Evolutionary conservation across 2,888 invertebrate species (phyloP).

Genomic region (Pyralis farinalis): DNA sequence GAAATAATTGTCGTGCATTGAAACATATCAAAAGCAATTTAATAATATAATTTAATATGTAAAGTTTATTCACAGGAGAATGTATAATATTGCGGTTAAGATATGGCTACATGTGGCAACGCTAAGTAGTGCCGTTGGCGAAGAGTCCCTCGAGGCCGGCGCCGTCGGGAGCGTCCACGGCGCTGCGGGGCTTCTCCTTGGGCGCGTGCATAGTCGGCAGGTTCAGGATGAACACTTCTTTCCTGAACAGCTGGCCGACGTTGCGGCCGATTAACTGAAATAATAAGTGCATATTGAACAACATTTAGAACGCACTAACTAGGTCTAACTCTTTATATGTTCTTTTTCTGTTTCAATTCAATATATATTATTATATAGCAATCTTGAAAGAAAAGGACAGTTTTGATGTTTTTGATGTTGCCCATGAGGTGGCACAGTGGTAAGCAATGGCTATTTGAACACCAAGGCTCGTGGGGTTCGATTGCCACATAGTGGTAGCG

Average conservation of each 20-base stretch:
- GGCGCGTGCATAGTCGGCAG: slow-evolving; percentile 84
- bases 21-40: slow-evolving; percentile 14
- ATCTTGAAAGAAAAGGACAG: no score
- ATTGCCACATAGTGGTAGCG: no score
- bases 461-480: no score
- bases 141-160: slow-evolving; percentile 57
- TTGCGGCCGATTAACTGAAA: slow-evolving; percentile 90
- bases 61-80: slow-evolving; percentile 54
- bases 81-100: slow-evolving; percentile 39
- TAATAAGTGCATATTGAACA: no score
- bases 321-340: no score
- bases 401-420: no score
- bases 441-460: no score
- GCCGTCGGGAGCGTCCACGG: slow-evolving; percentile 52
- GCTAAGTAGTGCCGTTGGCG: slow-evolving; percentile 50
- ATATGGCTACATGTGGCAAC: slow-evolving; percentile 27
- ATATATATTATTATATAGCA: no score
- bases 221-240: slow-evolving; percentile 92
- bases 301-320: no score
- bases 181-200: slow-evolving; percentile 54
- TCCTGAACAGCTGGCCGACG: slow-evolving; percentile 92
- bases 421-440: no score
- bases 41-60: slow-evolving; percentile 60
- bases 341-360: no score
- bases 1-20: no score